These are phyloP conservation scores for Drosophila rhopaloa DNA, from an alignment of 1,140 invertebrate species.

Conservation along the genomic window DNA sequence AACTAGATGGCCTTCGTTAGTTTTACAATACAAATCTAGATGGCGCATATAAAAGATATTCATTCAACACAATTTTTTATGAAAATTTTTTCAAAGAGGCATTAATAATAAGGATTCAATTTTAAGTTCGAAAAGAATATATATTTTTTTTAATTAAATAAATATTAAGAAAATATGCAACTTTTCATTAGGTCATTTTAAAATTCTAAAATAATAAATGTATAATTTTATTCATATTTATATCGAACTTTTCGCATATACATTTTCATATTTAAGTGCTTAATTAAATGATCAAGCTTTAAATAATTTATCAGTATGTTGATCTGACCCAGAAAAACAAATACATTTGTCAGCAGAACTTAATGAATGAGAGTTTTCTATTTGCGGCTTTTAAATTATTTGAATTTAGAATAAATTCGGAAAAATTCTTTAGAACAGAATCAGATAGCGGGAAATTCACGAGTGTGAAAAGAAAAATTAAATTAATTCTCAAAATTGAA, in stretches of 20 bases:
- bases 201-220: no score
- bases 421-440: not conserved
- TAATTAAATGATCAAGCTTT: not conserved
- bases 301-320: not conserved
- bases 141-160: no score
- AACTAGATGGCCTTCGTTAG: not conserved
- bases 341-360: not conserved
- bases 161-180: no score
- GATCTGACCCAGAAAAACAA: not conserved
- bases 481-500: constrained; percentile 84
- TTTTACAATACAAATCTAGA: not conserved
- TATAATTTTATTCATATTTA: no score
- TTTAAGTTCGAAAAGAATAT: no score
- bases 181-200: no score
- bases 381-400: not conserved
- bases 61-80: no score
- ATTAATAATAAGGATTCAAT: no score
- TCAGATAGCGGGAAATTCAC: constrained; percentile 32
- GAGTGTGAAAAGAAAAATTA: constrained; percentile 74
- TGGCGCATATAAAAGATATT: not conserved
- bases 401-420: not conserved
- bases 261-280: not conserved
- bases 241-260: no score
- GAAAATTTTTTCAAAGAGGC: no score
- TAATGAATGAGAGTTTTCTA: not conserved